Evolutionary conservation across 2,797 vertebrate species (phyloP).

Genomic region (Mus spretus): DNA sequence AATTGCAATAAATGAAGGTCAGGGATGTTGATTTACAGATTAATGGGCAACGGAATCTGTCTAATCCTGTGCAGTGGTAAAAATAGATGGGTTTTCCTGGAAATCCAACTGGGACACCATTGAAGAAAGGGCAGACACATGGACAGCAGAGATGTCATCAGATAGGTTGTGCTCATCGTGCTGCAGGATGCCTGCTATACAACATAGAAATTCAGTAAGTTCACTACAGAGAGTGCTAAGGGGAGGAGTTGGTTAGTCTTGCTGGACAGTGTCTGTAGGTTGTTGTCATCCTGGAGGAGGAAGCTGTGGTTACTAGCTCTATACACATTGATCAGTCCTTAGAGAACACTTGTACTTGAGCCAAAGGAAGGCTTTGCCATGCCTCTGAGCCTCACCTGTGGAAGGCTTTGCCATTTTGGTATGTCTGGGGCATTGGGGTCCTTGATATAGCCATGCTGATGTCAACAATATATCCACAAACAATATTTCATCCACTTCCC

Average conservation of each 20-base stretch:
- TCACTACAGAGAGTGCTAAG: not conserved
- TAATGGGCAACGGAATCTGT: slow-evolving; percentile 10
- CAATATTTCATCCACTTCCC: not conserved
- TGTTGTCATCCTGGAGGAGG: not conserved
- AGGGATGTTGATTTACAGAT: not conserved
- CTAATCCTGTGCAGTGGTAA: not conserved
- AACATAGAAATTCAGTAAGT: too few species aligned
- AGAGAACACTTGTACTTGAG: not conserved
- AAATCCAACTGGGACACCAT: not conserved
- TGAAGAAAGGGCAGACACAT: not conserved
- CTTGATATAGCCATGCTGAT: not conserved
- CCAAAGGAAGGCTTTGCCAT: not conserved
- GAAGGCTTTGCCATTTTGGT: not conserved
- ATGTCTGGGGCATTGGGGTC: not conserved
- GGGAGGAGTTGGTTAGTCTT: not conserved
- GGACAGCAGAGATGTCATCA: not conserved
- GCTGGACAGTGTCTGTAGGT: not conserved
- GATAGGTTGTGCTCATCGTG: not conserved
- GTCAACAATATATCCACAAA: not conserved
- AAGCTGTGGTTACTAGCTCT: not conserved
- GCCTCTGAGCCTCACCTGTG: not conserved
- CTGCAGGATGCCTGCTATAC: too few species aligned
- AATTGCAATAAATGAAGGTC: not conserved
- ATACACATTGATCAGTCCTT: not conserved
- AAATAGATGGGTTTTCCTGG: not conserved